Evolutionary conservation across 2,797 vertebrate species (phyloP).

Genomic region (Zenarchopterus dispar): DNA sequence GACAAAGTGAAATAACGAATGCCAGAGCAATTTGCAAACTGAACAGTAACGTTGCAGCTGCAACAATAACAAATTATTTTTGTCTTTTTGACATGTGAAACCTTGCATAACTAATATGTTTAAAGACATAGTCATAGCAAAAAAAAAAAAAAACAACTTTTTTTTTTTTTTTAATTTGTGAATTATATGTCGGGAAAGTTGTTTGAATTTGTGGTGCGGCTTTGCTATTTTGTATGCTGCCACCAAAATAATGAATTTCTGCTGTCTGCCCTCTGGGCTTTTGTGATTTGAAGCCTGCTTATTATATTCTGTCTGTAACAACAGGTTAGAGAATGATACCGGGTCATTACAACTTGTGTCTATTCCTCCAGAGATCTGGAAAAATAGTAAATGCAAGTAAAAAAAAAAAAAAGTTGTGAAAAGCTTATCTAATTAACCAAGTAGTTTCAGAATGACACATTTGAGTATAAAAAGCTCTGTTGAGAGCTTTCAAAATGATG

Average conservation of each 20-base stretch:
- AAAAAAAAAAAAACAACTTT: constrained; percentile 10
- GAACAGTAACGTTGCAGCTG: constrained; percentile 10
- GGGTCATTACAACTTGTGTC: constrained; percentile 17
- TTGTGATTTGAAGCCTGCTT: constrained; percentile 56
- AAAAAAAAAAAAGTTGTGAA: background rate
- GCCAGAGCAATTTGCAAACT: constrained; percentile 10
- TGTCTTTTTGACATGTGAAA: constrained; percentile 35
- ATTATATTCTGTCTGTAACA: constrained; percentile 33
- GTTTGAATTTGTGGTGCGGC: constrained; percentile 43
- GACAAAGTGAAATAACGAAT: constrained; percentile 14
- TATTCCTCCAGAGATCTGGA: background rate
- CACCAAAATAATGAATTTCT: constrained; percentile 52
- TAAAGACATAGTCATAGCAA: constrained; percentile 24
- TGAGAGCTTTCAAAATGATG: background rate
- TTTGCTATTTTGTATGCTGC: constrained; percentile 31
- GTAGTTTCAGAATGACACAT: too few relatives aligned
- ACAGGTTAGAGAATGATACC: constrained; percentile 20
- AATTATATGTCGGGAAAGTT: constrained; percentile 41
- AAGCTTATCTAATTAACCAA: too few relatives aligned
- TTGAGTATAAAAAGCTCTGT: too few relatives aligned
- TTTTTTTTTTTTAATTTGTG: constrained; percentile 42
- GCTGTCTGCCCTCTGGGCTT: constrained; percentile 35
- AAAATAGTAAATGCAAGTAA: background rate
- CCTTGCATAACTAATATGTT: constrained; percentile 42
- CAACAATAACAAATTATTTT: constrained; percentile 21